phyloP scores from a whole-genome alignment of 2,888 invertebrate species.

The Keiferia lycopersicella region DNA sequence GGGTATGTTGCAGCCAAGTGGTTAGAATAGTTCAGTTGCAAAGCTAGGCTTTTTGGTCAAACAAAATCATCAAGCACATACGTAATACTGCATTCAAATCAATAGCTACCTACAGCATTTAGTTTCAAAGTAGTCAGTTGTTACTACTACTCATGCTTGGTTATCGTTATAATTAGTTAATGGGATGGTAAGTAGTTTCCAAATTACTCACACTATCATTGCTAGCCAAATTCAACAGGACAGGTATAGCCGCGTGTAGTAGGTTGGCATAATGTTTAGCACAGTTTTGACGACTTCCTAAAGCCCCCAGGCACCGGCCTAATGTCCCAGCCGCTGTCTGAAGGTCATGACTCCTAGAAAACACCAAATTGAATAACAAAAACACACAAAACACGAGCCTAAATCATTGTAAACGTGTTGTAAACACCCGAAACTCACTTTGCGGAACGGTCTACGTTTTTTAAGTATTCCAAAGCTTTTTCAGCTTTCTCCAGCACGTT shows the following conservation, averaged over 20 bases:
- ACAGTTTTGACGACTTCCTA: slow-evolving; percentile 69
- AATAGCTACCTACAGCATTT: too few species aligned
- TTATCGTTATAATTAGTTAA: not conserved
- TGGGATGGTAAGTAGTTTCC: slow-evolving; percentile 6
- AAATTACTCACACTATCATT: slow-evolving; percentile 70
- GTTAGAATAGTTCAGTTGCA: too few species aligned
- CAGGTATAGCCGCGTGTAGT: slow-evolving; percentile 66
- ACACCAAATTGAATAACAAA: not conserved
- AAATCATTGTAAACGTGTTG: slow-evolving; percentile 25
- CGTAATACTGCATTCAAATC: too few species aligned
- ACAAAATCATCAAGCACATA: too few species aligned
- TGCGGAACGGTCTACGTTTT: slow-evolving; percentile 61
- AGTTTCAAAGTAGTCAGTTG: too few species aligned
- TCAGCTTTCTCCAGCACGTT: slow-evolving; percentile 76
- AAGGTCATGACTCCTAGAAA: slow-evolving; percentile 68
- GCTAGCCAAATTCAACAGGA: slow-evolving; percentile 68
- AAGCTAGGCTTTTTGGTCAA: too few species aligned
- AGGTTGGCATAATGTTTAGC: slow-evolving; percentile 71
- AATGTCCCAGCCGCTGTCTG: slow-evolving; percentile 71
- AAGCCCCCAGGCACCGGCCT: slow-evolving; percentile 69
- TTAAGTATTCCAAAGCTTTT: slow-evolving; percentile 71
- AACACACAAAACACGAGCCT: slow-evolving; percentile 24
- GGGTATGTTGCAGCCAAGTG: too few species aligned
- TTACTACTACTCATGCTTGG: too few species aligned
- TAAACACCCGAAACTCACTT: slow-evolving; percentile 53